Evolutionary conservation across 92 coral and sea anemone species (phyloP).

Genomic region (Porites evermanni): DNA sequence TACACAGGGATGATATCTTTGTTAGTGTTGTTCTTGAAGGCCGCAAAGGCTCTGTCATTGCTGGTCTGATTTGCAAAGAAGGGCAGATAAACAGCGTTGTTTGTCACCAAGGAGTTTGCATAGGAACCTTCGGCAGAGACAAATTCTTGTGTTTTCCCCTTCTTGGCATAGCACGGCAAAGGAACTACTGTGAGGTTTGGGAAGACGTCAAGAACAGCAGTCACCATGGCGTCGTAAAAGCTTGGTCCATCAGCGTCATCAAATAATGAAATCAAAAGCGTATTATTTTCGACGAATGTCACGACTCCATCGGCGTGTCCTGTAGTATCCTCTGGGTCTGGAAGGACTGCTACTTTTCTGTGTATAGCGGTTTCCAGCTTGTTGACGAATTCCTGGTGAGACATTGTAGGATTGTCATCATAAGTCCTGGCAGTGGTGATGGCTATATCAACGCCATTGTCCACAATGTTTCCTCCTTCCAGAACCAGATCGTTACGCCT

Average conservation of each 20-base stretch:
- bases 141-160: constrained; percentile 59
- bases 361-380: constrained; percentile 60
- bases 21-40: constrained; percentile 58
- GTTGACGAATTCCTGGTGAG: constrained; percentile 16
- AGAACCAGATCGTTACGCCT: constrained; percentile 50
- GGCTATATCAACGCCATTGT: constrained; percentile 71
- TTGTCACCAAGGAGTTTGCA: constrained; percentile 79
- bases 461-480: constrained; percentile 82
- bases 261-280: constrained; percentile 59
- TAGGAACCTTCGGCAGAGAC: constrained; percentile 72
- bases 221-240: constrained; percentile 61
- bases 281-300: constrained; percentile 73
- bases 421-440: constrained; percentile 57
- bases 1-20: constrained; percentile 76
- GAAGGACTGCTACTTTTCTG: constrained; percentile 62
- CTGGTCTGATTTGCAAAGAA: constrained; percentile 63
- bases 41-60: constrained; percentile 66
- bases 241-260: constrained; percentile 56
- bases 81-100: constrained; percentile 83
- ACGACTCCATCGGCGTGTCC: constrained; percentile 87
- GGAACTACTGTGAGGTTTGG: constrained; percentile 64
- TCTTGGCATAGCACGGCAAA: constrained; percentile 61
- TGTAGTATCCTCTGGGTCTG: constrained; percentile 78
- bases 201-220: constrained; percentile 58
- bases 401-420: constrained; percentile 59